Evolutionary conservation across 2,888 invertebrate genomes (phyloP), one percentile per base, ranked within the genome.

Genomic region (Mimumesa dahlbomi): DNA sequence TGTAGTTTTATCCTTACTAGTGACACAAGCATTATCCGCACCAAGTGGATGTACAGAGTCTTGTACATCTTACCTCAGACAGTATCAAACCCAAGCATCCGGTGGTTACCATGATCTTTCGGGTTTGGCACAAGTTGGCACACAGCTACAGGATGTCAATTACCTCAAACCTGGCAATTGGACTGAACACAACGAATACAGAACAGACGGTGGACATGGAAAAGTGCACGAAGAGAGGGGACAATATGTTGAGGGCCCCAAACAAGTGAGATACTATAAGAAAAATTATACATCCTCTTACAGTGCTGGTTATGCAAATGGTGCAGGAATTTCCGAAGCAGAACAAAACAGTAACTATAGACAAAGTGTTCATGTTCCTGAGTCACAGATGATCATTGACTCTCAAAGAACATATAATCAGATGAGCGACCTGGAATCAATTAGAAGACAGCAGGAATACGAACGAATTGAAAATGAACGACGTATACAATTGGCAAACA

Each of bases 221-320:
- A 69, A 79, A 45, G 81, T 85, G 49, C 76, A 78, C 21, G 85
- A 86, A 69, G 81, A 83, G 40, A 75, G 73, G 2, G 85, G 85
- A 0, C 87, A 86, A 57, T 54, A 67, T 25, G 69, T 67, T 0
- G 58, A 69, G 2, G 76, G 74, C 0, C 36, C 71, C 1, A 81
- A 76, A n/a, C 70, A 38, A n/a, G 53, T 76, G 18, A 71, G 65
- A 25, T 87, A 83, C 46, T 86, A 83, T 50, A 84, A 80, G 22
- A 85, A 85, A 42, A 87, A 87, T 79, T 87, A 84, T 43, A 82
- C 84, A 0, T 71, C 85, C 9, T 83, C 83, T 16, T 85, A 81
- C 25, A 70, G 65, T 42, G 73, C 64, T 2, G 66, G 53, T 4
- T 45, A 75, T 13, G n/a, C 52, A 6, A 54, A 45, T 57, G 48